phyloP scores from a whole-genome alignment of 2,113 vertebrate species.

The Elephas maximus region DNA sequence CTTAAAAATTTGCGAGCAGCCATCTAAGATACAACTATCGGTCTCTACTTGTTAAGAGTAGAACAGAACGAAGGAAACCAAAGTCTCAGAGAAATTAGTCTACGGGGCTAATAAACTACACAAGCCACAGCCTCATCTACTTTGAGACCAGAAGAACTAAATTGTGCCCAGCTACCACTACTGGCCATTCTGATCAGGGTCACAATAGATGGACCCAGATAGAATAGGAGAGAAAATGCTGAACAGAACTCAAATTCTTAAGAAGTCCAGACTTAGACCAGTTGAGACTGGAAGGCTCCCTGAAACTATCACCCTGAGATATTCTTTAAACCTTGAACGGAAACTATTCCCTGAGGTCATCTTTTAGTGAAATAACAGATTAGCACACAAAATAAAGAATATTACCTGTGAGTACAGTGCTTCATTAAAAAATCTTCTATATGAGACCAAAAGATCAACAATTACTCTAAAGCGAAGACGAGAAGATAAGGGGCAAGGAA shows the following conservation, averaged over 20 bases:
- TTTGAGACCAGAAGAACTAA: background rate
- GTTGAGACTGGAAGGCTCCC: background rate
- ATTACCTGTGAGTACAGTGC: too few species aligned
- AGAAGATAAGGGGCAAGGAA: too few species aligned
- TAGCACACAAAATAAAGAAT: background rate
- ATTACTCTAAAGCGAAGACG: too few species aligned
- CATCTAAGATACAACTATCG: background rate
- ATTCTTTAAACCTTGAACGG: background rate
- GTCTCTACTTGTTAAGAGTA: background rate
- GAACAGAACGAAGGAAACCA: background rate
- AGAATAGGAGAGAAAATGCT: background rate
- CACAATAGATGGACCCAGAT: background rate
- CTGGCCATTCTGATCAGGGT: background rate
- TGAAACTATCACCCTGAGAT: background rate
- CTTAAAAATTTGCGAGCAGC: background rate
- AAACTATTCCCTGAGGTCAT: background rate
- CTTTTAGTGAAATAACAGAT: background rate
- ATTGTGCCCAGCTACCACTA: background rate
- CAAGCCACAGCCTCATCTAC: background rate
- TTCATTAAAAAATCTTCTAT: too few species aligned
- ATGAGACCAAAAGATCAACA: too few species aligned
- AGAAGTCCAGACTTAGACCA: background rate
- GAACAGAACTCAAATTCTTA: background rate
- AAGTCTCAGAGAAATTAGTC: background rate
- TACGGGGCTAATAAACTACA: too few species aligned